phyloP scores from a whole-genome alignment of 2,113 vertebrate species.

The Suncus etruscus region DNA sequence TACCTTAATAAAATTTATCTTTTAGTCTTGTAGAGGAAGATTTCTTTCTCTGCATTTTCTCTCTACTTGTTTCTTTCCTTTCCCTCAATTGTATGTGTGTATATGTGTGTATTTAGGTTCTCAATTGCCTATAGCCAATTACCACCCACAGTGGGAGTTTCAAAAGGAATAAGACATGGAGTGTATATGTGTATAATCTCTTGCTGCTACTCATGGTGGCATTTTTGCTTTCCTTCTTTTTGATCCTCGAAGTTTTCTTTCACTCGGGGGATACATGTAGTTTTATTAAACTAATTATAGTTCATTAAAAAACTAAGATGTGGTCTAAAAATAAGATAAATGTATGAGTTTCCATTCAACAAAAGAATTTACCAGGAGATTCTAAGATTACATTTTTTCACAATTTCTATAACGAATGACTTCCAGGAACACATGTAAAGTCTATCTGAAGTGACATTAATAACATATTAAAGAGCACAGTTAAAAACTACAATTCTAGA shows the following conservation, averaged over 20 bases:
- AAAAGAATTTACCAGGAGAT: background rate
- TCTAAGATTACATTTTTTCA: background rate
- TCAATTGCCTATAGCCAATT: background rate
- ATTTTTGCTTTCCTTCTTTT: background rate
- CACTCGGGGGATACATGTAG: background rate
- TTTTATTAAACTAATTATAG: background rate
- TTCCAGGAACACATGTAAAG: background rate
- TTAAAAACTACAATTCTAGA: background rate
- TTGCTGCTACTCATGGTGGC: background rate
- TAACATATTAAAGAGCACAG: background rate
- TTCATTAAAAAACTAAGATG: background rate
- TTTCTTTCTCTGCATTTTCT: no score
- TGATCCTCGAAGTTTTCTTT: background rate
- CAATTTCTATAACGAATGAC: background rate
- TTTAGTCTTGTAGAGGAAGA: no score
- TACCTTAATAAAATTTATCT: no score
- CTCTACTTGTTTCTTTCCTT: no score
- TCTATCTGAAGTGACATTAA: background rate
- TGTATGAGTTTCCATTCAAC: background rate
- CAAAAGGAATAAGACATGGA: background rate
- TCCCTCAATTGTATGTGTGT: background rate
- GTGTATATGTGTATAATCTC: background rate
- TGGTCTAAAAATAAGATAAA: conserved; percentile 7
- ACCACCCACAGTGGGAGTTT: background rate
- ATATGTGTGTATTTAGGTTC: no score